These are phyloP conservation scores for Sabatieria punctata DNA, from an alignment of 2,888 invertebrate genomes.

Conservation along the genomic window DNA sequence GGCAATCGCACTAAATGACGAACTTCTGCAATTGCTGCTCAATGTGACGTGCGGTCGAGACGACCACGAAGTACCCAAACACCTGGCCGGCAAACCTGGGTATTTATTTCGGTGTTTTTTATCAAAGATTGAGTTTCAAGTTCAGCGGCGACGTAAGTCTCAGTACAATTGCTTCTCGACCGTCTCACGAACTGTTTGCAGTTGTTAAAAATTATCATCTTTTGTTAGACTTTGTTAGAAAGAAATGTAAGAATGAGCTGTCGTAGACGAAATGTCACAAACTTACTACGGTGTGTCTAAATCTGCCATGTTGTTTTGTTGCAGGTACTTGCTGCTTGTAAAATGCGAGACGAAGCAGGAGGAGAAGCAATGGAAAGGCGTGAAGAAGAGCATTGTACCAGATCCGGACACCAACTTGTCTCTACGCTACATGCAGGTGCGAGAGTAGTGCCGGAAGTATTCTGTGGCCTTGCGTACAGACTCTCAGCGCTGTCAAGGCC, in stretches of 20 bases:
- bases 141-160: not conserved
- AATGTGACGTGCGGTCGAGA: constrained; percentile 37
- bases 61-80: constrained; percentile 14
- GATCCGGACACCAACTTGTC: constrained; percentile 38
- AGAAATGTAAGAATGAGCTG: no score
- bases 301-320: no score
- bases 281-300: no score
- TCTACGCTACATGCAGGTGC: constrained; percentile 34
- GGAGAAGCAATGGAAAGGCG: constrained; percentile 29
- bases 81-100: constrained; percentile 1
- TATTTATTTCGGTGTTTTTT: not conserved
- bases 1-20: constrained; percentile 27
- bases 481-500: not conserved
- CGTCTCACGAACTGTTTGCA: not conserved
- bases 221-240: no score
- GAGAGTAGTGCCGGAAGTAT: no score
- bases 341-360: constrained; percentile 12
- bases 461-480: constrained; percentile 3
- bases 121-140: no score
- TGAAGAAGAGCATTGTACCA: constrained; percentile 32
- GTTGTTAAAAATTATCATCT: no score
- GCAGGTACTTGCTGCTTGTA: constrained; percentile 33
- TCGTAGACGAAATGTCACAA: no score
- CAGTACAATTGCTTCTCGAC: not conserved
- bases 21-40: constrained; percentile 34